Conservation (phyloP, 1,140 invertebrate species). For the Aphelenchoides fujianensis region DNA sequence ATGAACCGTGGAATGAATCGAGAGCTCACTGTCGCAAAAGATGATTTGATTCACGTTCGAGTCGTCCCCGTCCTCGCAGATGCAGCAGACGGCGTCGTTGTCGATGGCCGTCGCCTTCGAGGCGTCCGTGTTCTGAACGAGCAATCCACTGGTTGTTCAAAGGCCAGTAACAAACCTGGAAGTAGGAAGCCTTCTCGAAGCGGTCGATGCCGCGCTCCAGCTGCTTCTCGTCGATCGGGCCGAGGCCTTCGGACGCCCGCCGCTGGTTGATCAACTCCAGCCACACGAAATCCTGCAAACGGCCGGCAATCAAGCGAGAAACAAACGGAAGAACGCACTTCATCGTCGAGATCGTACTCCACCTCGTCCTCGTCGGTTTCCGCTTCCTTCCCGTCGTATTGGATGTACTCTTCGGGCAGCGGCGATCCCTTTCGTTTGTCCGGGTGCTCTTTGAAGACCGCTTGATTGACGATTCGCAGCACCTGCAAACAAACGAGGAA, state of each 20-base stretch:
- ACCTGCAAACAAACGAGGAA: not conserved
- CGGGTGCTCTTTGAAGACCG: not conserved
- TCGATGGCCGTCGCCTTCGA: conserved; percentile 25
- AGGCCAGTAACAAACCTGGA: conserved; percentile 30
- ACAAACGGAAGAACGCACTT: conserved; percentile 31
- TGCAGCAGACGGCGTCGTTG: conserved; percentile 45
- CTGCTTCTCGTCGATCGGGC: conserved; percentile 31
- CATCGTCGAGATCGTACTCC: conserved; percentile 42
- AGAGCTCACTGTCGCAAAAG: conserved; percentile 98
- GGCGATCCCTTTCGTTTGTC: not conserved
- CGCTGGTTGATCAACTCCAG: conserved; percentile 31
- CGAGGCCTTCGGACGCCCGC: not conserved
- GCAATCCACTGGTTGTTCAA: conserved; percentile 10
- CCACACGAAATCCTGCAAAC: conserved; percentile 39
- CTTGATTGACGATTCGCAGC: conserved; percentile 1
- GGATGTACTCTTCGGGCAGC: conserved; percentile 37
- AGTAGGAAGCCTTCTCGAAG: conserved; percentile 45
- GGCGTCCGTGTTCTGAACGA: conserved; percentile 23
- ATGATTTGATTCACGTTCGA: conserved; percentile 91
- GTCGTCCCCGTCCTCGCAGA: conserved; percentile 78
- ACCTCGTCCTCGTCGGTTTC: conserved; percentile 29
- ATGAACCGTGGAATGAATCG: conserved; percentile 33
- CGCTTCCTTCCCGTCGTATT: conserved; percentile 27
- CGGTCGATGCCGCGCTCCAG: conserved; percentile 41
- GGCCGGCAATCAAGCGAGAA: no score